Conservation (phyloP, 2,888 invertebrate species). For the Drosophila falleni region DNA sequence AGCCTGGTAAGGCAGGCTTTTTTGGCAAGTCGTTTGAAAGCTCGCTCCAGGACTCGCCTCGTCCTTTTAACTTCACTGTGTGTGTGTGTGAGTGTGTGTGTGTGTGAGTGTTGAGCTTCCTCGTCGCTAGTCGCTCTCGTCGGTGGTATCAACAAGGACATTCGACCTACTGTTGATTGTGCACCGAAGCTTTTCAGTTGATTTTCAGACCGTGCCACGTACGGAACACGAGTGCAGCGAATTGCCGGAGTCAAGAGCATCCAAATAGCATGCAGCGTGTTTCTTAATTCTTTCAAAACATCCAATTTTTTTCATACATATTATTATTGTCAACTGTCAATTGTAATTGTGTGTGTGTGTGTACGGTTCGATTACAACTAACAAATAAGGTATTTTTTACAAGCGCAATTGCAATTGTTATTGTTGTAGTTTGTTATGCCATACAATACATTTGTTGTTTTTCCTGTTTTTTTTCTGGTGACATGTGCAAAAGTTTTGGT, state of each 20-base stretch:
- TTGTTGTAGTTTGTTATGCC: slow-evolving; percentile 16
- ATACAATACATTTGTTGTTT: slow-evolving; percentile 10
- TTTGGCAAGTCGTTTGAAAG: slow-evolving; percentile 40
- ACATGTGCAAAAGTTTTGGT: slow-evolving; percentile 49
- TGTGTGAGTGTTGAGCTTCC: slow-evolving; percentile 46
- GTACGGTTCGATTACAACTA: slow-evolving; percentile 17
- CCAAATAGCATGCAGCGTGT: slow-evolving; percentile 52
- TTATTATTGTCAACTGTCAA: slow-evolving; percentile 6
- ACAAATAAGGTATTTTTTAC: slow-evolving; percentile 39
- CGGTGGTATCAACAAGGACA: slow-evolving; percentile 77
- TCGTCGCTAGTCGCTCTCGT: slow-evolving; percentile 46
- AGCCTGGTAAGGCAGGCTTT: slow-evolving; percentile 30
- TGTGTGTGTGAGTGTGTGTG: slow-evolving; percentile 6
- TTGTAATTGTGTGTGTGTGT: slow-evolving; percentile 13
- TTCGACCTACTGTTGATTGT: slow-evolving; percentile 81
- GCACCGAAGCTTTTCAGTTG: slow-evolving; percentile 76
- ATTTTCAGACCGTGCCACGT: slow-evolving; percentile 79
- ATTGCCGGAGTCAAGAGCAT: slow-evolving; percentile 32
- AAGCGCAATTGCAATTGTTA: slow-evolving; percentile 13
- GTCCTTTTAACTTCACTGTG: slow-evolving; percentile 44
- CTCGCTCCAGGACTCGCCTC: slow-evolving; percentile 52
- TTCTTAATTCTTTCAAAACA: slow-evolving; percentile 38
- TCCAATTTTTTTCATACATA: slow-evolving; percentile 1
- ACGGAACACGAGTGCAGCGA: slow-evolving; percentile 62
- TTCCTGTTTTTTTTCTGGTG: slow-evolving; percentile 27